Evolutionary conservation across 2,888 invertebrate species (phyloP), one percentile per base, ranked within the genome.

Genomic region (Harpagoxenus sublaevis): DNA sequence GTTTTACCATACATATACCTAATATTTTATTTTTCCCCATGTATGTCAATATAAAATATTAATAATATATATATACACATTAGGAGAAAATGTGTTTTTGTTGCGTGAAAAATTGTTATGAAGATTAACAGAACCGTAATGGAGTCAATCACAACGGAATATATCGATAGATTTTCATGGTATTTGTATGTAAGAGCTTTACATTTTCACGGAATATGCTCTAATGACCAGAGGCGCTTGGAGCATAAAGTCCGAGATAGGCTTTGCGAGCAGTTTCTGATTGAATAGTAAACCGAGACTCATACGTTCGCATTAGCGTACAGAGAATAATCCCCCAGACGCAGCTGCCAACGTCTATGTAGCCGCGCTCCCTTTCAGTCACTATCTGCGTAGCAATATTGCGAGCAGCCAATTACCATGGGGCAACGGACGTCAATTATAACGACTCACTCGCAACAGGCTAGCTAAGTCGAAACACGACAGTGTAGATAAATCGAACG

Each of bases 221-320:
- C 83, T 87, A 87, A 87, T 78, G 87, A 83, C 55, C 82, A 70
- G 71, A 66, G 70, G 51, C 45, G 65, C 57, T 57, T 51, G 68
- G 45, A 77, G 68, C 77, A 71, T 75, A 81, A 87, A 81, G 77
- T 83, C 66, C 77, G 68, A 71, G 63, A 70, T 79, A 77, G 87
- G 83, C 86, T 87, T 78, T 83, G 84, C 70, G 79, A 75, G 55
- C 78, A 63, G 86, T 86, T 83, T 66, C 75, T 86, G 88, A 89
- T 89, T 89, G 85, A 89, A 86, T 86, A 81, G 86, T 86, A 89
- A 89, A 85, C 87, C 70, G 86, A 89, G 84, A 88, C 89, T 89
- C 88, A 78, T 89, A 86, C 88, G 84, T 81, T 86, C 70, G 86
- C 86, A 88, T 89, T 89, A 88, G 79, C 75, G 87, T 81, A 68